Evolutionary conservation across 2,797 vertebrate species (phyloP), one percentile per base, ranked within the genome.

Genomic region (Lindbergichthys nudifrons): DNA sequence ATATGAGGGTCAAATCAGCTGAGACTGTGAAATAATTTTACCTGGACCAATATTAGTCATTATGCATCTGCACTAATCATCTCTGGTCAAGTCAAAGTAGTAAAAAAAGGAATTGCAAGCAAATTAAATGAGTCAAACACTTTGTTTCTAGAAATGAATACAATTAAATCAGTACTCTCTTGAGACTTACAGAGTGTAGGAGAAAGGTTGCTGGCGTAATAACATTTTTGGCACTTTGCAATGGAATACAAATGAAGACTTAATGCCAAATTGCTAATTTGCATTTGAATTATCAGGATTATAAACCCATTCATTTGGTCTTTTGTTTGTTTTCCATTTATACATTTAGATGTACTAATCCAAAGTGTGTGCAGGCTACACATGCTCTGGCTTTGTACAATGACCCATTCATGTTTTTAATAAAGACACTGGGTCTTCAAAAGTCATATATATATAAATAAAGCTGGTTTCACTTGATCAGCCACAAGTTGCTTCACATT

Each of bases 211-310:
- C 26, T 26, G 26, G 26, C 41, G 50, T 13, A 64, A 47, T 15
- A 39, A 41, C 7, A 21, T 32, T 39, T 39, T 18, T 30, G 26
- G 13, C 42, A 30, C 26, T 63, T 50, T 68, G 43, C 32, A 48
- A 1, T 3, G 51, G 43, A 54, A 56, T 15, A 9, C n/a, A 39
- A 72, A 58, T 30, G 32, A 43, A 61, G 39, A 50, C 21, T 16
- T 51, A 45, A 57, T 47, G 23, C 36, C 43, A 1, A 59, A 71
- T 74, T 67, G 66, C 36, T 48, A 1, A 59, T 75, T 74, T 67
- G 66, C 74, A 77, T 79, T 73, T 66, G 47, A 83, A 80, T 70
- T 1, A 53, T 60, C 12, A 41, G 3, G 26, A 68, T 73, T 70
- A 79, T 47, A 59, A 69, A 83, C 6, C 36, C 61, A 62, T 70